phyloP scores from a whole-genome alignment of 2,113 vertebrate genomes.

The Nothoprocta pentlandii region DNA sequence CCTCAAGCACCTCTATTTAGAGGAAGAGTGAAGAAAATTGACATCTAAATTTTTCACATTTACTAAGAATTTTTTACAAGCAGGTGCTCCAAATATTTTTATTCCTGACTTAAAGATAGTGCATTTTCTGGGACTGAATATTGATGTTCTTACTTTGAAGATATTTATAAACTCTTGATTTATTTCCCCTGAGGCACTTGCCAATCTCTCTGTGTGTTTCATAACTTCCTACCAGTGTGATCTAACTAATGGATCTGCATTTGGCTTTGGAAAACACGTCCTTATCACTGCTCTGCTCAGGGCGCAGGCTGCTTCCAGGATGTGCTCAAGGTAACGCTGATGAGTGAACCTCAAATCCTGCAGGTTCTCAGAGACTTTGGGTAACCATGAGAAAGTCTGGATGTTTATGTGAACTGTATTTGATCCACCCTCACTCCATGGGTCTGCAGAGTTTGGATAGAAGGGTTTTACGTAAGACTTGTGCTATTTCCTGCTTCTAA shows the following conservation, averaged over 20 bases:
- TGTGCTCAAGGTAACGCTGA: neutral
- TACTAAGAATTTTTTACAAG: neutral
- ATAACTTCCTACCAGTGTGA: neutral
- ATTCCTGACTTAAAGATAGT: neutral
- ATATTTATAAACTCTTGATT: neutral
- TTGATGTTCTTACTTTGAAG: neutral
- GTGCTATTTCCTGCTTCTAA: conserved; percentile 63
- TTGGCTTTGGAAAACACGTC: neutral
- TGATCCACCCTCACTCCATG: conserved; percentile 1
- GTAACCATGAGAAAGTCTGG: conserved; percentile 46
- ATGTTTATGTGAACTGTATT: conserved; percentile 51
- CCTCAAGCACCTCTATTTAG: neutral
- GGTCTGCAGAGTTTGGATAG: conserved; percentile 29
- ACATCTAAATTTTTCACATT: neutral
- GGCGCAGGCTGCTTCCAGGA: conserved; percentile 21
- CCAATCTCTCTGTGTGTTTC: neutral
- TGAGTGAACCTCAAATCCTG: conserved; percentile 5
- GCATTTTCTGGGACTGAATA: neutral
- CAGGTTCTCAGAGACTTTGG: conserved; percentile 36
- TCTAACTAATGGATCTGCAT: neutral
- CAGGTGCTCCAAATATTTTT: neutral
- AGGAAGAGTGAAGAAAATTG: neutral
- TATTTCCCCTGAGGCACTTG: conserved; percentile 6
- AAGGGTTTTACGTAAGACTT: conserved; percentile 26
- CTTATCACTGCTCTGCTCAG: conserved; percentile 16